phyloP scores from a whole-genome alignment of 2,888 invertebrate genomes.

The Eristalis tenax region DNA sequence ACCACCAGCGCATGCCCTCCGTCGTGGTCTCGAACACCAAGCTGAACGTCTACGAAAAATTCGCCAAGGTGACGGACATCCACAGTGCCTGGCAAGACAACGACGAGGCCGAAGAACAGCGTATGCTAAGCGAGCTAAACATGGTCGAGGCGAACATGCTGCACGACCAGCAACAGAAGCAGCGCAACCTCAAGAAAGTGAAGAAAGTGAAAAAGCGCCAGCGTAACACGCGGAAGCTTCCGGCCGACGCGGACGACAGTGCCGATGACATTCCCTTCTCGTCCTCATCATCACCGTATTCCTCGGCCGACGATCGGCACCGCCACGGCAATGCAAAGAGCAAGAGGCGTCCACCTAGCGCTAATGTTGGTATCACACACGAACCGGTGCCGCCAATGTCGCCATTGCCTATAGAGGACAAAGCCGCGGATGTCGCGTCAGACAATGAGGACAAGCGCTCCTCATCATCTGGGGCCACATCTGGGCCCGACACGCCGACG shows the following conservation, averaged over 20 bases:
- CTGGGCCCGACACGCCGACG: conserved; percentile 92
- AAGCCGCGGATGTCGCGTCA: conserved; percentile 76
- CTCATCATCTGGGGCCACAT: conserved; percentile 92
- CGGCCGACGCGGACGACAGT: conserved; percentile 54
- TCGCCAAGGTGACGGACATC: conserved; percentile 77
- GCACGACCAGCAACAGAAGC: conserved; percentile 63
- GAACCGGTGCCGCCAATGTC: conserved; percentile 13
- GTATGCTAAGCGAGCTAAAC: conserved; percentile 68
- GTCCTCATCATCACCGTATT: conserved; percentile 80
- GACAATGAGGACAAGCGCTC: conserved; percentile 78
- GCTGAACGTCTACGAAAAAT: conserved; percentile 75
- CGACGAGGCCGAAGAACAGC: conserved; percentile 74
- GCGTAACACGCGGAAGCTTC: conserved; percentile 37
- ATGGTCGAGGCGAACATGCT: conserved; percentile 47
- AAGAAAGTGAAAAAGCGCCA: conserved; percentile 75
- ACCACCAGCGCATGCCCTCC: conserved; percentile 49
- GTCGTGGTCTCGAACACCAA: conserved; percentile 57
- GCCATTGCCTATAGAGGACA: conserved; percentile 27
- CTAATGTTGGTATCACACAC: conserved; percentile 2
- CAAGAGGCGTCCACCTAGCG: conserved; percentile 18
- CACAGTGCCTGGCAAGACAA: conserved; percentile 80
- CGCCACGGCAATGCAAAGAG: neutral
- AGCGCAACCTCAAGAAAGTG: conserved; percentile 64
- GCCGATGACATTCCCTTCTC: conserved; percentile 69
- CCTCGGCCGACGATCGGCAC: conserved; percentile 80